Evolutionary conservation across 2,888 invertebrate genomes (phyloP).

Genomic region (Danaus chrysippus): DNA sequence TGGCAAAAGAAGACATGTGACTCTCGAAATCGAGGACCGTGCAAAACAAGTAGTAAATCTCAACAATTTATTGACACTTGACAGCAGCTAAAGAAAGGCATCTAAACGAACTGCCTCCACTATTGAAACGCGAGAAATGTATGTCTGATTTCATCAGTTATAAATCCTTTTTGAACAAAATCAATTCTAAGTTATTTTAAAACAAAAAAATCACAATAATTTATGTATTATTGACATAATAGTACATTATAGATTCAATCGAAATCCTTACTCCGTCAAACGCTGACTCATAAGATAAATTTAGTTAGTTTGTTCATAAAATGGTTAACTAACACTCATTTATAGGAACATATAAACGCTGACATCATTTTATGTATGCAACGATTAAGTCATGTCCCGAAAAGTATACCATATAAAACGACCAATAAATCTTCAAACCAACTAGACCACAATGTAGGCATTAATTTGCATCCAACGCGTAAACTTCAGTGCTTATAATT

Average conservation of each 20-base stretch:
- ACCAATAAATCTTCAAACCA: not conserved
- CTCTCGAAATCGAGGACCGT: not conserved
- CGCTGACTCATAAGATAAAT: not conserved
- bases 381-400: not conserved
- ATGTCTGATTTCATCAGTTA: not conserved
- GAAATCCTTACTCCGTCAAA: too few relatives aligned
- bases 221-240: too few relatives aligned
- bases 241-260: too few relatives aligned
- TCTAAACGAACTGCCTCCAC: conserved; percentile 6
- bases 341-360: conserved; percentile 20
- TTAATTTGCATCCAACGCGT: not conserved
- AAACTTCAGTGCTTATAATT: too few relatives aligned
- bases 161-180: not conserved
- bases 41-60: conserved; percentile 3
- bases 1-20: not conserved
- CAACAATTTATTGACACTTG: conserved; percentile 12
- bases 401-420: not conserved
- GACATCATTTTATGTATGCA: conserved; percentile 11
- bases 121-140: conserved; percentile 1
- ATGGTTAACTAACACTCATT: conserved; percentile 39
- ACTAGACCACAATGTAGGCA: not conserved
- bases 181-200: not conserved
- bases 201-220: too few relatives aligned
- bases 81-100: not conserved
- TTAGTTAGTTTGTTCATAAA: conserved; percentile 35